Evolutionary conservation across 2,888 invertebrate species (phyloP).

Genomic region (Branchellion lobata): DNA sequence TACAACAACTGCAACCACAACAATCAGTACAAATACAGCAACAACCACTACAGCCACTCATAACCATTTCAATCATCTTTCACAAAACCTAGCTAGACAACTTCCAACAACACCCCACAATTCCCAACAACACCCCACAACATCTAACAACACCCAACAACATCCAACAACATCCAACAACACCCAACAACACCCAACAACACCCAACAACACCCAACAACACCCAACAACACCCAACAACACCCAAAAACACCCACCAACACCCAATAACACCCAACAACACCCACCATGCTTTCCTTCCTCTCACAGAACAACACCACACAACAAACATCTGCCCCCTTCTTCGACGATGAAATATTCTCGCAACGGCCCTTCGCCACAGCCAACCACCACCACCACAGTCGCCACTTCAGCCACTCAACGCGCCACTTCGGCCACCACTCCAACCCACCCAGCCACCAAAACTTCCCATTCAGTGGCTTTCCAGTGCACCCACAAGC

Average conservation of each 20-base stretch:
- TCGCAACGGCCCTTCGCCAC: constrained; percentile 50
- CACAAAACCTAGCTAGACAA: too few species aligned
- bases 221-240: too few species aligned
- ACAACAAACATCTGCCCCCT: constrained; percentile 42
- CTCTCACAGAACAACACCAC: constrained; percentile 9
- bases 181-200: constrained; percentile 7
- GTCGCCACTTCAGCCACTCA: background rate
- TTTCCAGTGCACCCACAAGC: constrained; percentile 60
- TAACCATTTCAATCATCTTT: too few species aligned
- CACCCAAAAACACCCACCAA: too few species aligned
- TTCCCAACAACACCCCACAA: too few species aligned
- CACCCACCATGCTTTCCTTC: constrained; percentile 34
- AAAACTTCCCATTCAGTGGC: constrained; percentile 59
- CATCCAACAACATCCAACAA: constrained; percentile 11
- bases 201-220: background rate
- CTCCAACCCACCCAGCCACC: constrained; percentile 52
- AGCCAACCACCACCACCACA: too few species aligned
- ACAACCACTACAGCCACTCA: too few species aligned
- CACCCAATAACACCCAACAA: too few species aligned
- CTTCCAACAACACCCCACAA: too few species aligned
- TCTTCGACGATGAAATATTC: constrained; percentile 60
- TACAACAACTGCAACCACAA: background rate
- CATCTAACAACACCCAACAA: too few species aligned
- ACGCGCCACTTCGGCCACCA: constrained; percentile 18
- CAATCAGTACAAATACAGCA: background rate